Evolutionary conservation across 1,140 invertebrate species (phyloP), one percentile per base, ranked within the genome.

Genomic region (Zophobas atratus): DNA sequence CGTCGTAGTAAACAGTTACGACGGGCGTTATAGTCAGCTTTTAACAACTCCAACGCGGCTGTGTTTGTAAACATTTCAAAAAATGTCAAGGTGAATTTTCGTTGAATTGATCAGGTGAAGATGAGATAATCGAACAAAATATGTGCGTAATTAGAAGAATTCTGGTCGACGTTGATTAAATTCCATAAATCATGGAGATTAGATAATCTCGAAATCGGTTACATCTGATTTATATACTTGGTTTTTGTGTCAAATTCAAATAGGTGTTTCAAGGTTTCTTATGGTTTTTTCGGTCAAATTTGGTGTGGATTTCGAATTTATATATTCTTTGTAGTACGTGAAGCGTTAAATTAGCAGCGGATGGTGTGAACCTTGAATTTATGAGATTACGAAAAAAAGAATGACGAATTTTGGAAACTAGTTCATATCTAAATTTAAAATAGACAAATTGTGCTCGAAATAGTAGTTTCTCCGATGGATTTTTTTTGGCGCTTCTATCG

Each of bases 51-150:
- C 20, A 46, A 46, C 43, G 8, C 43, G 8, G 35, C 36, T 60
- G 33, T 60, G 56, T 60, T 60, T 60, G 56, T 60, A 60, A 60
- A 67, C 60, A 48, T 41, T 43, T 43, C 38, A 20, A 67, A 67
- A 67, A 67, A 67, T 67, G 60, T 67, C 60, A 67, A 67, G 60
- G 60, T 41, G 60, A 63, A 0, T 20, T 46, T 46, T 4, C 20
- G 2, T 51, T 2, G 2, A 1, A 63, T 39, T 39, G 41, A 63
- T 63, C 57, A 1, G 53, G 3, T 46, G 49, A 20, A 43, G 60
- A 67, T 67, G 60, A 43, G 36, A 43, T 41, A 67, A 63, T 43
- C 20, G 6, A 43, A 67, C 20, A 55, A 55, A 32, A 32, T 53
- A 34, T 34, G 32, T 34, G 53, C 53, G 32, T 32, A 55, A 55